Percentiles rank a stretch among this genome's conserved stretches.
Evolutionary conservation across 2,113 vertebrate species (phyloP).

Genomic region (Malurus elegans): DNA sequence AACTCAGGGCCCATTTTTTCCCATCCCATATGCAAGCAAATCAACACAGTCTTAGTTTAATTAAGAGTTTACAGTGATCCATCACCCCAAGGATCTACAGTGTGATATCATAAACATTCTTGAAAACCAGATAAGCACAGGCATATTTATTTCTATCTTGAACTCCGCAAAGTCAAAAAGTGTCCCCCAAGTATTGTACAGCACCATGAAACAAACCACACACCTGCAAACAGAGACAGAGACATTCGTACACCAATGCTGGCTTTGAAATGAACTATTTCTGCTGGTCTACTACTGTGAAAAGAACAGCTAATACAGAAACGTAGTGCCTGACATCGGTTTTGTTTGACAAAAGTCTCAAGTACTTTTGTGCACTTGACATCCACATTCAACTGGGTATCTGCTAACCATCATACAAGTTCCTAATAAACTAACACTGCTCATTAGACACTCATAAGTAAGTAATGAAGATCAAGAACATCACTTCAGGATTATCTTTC

Average conservation of each 20-base stretch:
- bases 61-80: neutral
- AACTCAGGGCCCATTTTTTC: neutral
- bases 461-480: neutral
- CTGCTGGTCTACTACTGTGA: neutral
- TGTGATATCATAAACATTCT: neutral
- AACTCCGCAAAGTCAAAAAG: neutral
- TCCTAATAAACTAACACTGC: neutral
- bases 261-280: neutral
- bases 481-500: neutral
- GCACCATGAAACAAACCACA: neutral
- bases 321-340: neutral
- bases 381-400: neutral
- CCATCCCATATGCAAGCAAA: neutral
- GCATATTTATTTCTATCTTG: neutral
- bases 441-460: neutral
- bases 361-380: neutral
- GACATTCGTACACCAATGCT: rapidly evolving
- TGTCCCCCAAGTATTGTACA: neutral
- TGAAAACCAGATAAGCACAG: neutral
- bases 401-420: neutral
- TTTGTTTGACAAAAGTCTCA: neutral
- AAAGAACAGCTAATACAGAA: neutral
- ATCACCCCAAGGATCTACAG: neutral
- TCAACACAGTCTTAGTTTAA: neutral
- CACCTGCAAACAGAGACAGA: neutral